Conservation (phyloP, 53 echinoderm and acorn worm species). For the Patiria pectinifera region DNA sequence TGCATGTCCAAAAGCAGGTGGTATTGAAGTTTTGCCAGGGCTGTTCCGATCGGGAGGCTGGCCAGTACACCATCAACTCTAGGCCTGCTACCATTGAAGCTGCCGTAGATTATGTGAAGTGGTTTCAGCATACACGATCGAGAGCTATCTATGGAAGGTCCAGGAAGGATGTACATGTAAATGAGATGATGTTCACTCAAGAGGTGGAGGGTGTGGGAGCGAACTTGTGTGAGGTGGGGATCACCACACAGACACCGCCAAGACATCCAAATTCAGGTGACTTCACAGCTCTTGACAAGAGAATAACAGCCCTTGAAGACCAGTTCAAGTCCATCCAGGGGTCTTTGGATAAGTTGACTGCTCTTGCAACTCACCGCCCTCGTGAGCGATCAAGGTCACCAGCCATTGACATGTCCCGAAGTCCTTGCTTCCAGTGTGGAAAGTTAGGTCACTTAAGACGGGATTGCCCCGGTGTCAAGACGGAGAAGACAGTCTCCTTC, state of each 20-base stretch:
- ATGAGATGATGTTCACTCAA: constrained; percentile 7
- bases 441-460: no score
- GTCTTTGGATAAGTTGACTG: constrained; percentile 23
- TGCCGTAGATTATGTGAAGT: constrained; percentile 43
- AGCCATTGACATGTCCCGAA: no score
- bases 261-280: neutral
- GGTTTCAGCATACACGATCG: constrained; percentile 61
- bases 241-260: neutral
- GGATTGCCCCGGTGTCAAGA: no score
- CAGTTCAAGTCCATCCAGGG: no score
- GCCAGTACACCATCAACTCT: constrained; percentile 36
- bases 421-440: no score
- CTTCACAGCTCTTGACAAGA: neutral
- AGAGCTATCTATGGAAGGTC: constrained; percentile 43
- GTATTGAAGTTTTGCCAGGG: constrained; percentile 56
- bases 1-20: constrained; percentile 48
- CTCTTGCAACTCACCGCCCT: no score
- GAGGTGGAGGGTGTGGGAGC: neutral
- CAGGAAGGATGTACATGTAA: constrained; percentile 18
- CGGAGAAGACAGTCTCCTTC: no score
- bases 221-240: neutral
- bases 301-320: constrained; percentile 30
- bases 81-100: constrained; percentile 36
- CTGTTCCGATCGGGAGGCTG: constrained; percentile 52
- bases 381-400: no score